phyloP scores from a whole-genome alignment of 2,888 invertebrate genomes.

The Polyommatus icarus region DNA sequence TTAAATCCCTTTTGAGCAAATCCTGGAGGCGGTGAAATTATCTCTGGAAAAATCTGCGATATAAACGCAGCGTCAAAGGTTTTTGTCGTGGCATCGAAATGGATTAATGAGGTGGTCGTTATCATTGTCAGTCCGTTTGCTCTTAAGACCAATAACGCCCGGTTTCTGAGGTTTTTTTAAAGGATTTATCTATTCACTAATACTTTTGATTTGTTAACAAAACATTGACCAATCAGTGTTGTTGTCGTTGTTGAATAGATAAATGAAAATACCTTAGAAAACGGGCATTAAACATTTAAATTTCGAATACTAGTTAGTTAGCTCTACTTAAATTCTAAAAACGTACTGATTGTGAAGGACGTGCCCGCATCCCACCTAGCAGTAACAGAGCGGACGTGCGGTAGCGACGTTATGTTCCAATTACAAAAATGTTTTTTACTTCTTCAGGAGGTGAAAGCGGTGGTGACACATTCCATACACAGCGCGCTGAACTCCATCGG shows the following conservation, averaged over 20 bases:
- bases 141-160: neutral
- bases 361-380: neutral
- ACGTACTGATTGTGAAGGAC: slow-evolving; percentile 3
- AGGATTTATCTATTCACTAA: neutral
- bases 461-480: slow-evolving; percentile 99
- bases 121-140: neutral
- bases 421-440: slow-evolving; percentile 29
- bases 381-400: neutral
- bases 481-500: slow-evolving; percentile 99
- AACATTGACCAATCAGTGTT: no score
- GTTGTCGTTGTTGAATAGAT: no score
- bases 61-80: neutral
- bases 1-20: neutral
- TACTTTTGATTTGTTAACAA: no score
- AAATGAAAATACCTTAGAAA: no score
- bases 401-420: neutral
- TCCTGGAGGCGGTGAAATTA: neutral
- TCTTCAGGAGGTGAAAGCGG: slow-evolving; percentile 97
- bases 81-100: neutral
- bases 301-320: no score
- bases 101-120: neutral
- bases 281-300: no score
- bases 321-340: neutral
- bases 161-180: neutral
- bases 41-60: neutral